phyloP scores from a whole-genome alignment of 23 tunicate species.

The Halocynthia aurantium region DNA sequence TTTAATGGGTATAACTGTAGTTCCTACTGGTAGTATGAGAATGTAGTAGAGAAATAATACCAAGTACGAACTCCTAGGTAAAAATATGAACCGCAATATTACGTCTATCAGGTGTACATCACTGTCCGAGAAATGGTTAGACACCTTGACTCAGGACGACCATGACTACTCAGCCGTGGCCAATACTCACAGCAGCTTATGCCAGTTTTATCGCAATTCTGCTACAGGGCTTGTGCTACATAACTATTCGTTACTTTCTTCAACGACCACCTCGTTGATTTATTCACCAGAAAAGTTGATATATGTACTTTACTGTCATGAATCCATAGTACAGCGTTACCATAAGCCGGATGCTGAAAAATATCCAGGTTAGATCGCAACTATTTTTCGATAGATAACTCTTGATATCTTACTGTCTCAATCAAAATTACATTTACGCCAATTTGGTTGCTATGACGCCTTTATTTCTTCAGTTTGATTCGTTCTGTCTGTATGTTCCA shows the following conservation, averaged over 20 bases:
- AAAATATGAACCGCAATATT: not conserved
- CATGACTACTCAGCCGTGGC: not conserved
- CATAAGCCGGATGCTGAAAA: slow-evolving; percentile 46
- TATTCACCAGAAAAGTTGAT: slow-evolving; percentile 41
- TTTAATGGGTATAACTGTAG: too few species aligned
- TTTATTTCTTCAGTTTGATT: too few species aligned
- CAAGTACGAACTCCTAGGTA: too few species aligned
- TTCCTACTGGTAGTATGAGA: too few species aligned
- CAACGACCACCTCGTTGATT: slow-evolving; percentile 7
- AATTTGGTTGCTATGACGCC: too few species aligned
- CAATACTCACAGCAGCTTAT: not conserved
- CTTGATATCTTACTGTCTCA: too few species aligned
- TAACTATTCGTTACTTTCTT: not conserved
- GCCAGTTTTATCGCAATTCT: not conserved
- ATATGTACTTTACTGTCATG: slow-evolving; percentile 48
- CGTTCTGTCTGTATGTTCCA: too few species aligned
- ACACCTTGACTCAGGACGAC: not conserved
- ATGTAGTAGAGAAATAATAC: too few species aligned
- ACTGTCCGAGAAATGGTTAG: slow-evolving; percentile 8
- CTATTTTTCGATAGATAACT: too few species aligned
- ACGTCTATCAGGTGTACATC: not conserved
- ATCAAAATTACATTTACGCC: too few species aligned
- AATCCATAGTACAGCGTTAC: slow-evolving; percentile 44
- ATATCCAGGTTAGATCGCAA: slow-evolving; percentile 46
- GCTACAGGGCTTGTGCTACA: not conserved